Conservation (phyloP, 2,113 vertebrate species). For the Passer montanus region DNA sequence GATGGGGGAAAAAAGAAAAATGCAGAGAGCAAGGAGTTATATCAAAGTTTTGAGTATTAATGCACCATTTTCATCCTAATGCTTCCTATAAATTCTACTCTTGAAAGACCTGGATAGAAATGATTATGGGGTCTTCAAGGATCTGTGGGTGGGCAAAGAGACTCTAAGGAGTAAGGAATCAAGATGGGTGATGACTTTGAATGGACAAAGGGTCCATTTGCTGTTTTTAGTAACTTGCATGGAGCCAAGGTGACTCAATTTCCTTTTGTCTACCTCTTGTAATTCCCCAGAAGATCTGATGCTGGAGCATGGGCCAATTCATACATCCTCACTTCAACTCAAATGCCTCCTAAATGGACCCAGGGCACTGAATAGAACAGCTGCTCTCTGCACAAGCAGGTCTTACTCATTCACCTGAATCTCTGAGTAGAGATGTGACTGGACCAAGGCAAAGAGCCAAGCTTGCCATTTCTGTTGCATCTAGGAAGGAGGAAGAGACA, state of each 20-base stretch:
- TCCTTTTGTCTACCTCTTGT: not conserved
- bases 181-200: not conserved
- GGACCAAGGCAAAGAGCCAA: constrained; percentile 16
- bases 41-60: not conserved
- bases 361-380: not conserved
- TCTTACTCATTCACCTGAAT: constrained; percentile 9
- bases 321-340: not conserved
- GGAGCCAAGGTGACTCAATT: not conserved
- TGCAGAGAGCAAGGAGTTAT: not conserved
- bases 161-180: not conserved
- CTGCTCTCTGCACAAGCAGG: not conserved
- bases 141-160: not conserved
- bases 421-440: not conserved
- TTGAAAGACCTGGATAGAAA: not conserved
- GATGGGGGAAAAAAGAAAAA: not conserved
- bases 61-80: not conserved
- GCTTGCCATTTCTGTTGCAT: constrained; percentile 9
- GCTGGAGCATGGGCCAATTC: not conserved
- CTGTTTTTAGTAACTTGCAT: not conserved
- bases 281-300: not conserved
- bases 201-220: not conserved
- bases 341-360: not conserved
- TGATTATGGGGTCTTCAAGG: not conserved
- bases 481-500: not conserved
- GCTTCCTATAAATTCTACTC: not conserved